Evolutionary conservation across 2,888 invertebrate species (phyloP).

Genomic region (Oxytorus armatus): DNA sequence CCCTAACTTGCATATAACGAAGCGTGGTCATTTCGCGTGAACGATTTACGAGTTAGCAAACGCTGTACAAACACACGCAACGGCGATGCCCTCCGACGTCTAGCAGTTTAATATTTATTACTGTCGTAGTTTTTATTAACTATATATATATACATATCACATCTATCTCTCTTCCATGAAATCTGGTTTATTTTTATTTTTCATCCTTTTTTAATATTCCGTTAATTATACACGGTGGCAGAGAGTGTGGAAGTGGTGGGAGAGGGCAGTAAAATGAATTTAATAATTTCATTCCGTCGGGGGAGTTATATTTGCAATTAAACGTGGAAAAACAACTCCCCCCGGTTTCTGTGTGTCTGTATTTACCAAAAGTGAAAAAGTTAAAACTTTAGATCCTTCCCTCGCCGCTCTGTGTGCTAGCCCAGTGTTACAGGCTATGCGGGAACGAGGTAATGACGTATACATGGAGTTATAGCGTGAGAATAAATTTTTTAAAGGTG

Average conservation of each 20-base stretch:
- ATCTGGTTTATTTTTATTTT: background rate
- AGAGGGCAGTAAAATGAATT: constrained; percentile 35
- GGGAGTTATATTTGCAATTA: constrained; percentile 32
- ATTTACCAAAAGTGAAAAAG: constrained; percentile 9
- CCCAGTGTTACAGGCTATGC: no score
- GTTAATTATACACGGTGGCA: constrained; percentile 42
- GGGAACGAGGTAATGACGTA: no score
- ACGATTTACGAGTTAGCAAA: constrained; percentile 57
- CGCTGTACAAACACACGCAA: constrained; percentile 32
- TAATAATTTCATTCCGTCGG: constrained; percentile 39
- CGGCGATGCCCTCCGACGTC: constrained; percentile 8
- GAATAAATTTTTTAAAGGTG: no score
- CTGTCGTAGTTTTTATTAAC: background rate
- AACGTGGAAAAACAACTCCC: constrained; percentile 6
- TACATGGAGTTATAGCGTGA: no score
- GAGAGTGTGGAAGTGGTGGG: background rate
- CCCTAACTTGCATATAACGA: background rate
- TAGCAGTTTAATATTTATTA: constrained; percentile 49
- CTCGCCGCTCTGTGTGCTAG: no score
- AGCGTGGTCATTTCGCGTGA: constrained; percentile 35
- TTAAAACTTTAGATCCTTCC: background rate
- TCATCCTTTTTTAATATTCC: constrained; percentile 39
- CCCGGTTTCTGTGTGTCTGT: background rate
- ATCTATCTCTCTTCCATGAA: background rate
- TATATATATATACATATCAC: background rate